A percentile compares a stretch with the other conserved stretches of the same genome.
Conservation (phyloP, 2,113 vertebrate genomes). For the Glaucidium brasilianum region DNA sequence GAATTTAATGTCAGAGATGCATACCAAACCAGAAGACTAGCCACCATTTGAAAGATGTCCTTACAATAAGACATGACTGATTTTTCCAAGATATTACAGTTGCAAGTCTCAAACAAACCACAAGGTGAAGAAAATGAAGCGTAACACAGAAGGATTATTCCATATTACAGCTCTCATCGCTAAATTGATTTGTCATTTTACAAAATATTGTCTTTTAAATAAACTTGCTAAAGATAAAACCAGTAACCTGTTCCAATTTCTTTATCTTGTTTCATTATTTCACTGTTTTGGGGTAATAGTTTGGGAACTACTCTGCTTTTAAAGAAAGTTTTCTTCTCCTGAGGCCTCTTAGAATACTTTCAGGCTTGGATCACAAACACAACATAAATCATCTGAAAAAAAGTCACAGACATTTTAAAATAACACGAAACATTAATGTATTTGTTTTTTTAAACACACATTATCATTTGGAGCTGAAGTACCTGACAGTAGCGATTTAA, state of each 20-base stretch:
- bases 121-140: not conserved
- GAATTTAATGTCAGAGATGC: not conserved
- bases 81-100: not conserved
- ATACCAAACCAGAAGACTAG: not conserved
- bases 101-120: not conserved
- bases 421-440: conserved; percentile 6
- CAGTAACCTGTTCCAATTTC: not conserved
- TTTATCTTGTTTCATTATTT: not conserved
- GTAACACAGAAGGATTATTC: not conserved
- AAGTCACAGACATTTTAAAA: conserved; percentile 14
- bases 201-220: not conserved
- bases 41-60: not conserved
- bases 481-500: conserved; percentile 56
- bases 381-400: conserved; percentile 26
- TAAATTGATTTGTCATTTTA: not conserved
- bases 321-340: not conserved
- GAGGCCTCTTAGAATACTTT: not conserved
- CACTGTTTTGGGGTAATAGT: not conserved
- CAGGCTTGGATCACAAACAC: conserved; percentile 28
- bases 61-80: not conserved
- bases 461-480: conserved; percentile 42
- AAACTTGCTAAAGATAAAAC: not conserved
- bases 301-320: not conserved
- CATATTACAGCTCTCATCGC: not conserved
- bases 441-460: conserved; percentile 39